These are phyloP conservation scores for Nephrocerus scutellatus DNA, from an alignment of 2,888 invertebrate genomes.

Conservation along the genomic window DNA sequence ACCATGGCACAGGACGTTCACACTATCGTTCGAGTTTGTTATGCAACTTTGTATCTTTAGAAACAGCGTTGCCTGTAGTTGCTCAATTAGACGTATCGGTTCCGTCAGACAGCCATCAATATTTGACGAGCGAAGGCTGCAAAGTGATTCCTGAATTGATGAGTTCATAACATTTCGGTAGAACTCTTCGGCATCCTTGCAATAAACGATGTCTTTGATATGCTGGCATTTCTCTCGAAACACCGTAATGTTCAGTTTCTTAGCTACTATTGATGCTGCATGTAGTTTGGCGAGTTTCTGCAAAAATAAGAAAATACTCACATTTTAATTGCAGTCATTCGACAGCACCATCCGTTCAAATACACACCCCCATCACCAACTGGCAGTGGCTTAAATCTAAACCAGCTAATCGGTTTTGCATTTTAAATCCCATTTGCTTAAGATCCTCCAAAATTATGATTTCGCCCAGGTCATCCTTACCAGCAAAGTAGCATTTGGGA, in stretches of 20 bases:
- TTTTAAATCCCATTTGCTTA: slow-evolving; percentile 32
- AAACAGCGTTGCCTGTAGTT: slow-evolving; percentile 33
- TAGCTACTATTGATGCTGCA: slow-evolving; percentile 41
- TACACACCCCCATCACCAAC: slow-evolving; percentile 44
- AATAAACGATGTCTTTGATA: slow-evolving; percentile 41
- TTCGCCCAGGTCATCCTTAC: slow-evolving; percentile 32
- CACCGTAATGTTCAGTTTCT: slow-evolving; percentile 27
- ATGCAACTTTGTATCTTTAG: slow-evolving; percentile 31
- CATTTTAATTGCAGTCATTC: not conserved
- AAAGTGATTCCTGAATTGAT: slow-evolving; percentile 38
- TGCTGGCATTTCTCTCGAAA: slow-evolving; percentile 29
- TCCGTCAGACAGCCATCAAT: slow-evolving; percentile 34
- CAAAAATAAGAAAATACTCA: slow-evolving; percentile 7
- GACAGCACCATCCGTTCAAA: slow-evolving; percentile 1
- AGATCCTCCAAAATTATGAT: slow-evolving; percentile 42
- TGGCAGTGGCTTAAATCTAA: slow-evolving; percentile 38
- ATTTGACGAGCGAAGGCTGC: slow-evolving; percentile 36
- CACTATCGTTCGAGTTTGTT: slow-evolving; percentile 24
- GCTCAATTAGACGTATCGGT: slow-evolving; percentile 35
- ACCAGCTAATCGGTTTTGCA: slow-evolving; percentile 37
- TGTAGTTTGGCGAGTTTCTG: slow-evolving; percentile 43
- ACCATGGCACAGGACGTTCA: slow-evolving; percentile 43
- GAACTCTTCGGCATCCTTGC: slow-evolving; percentile 36
- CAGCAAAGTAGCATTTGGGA: slow-evolving; percentile 39
- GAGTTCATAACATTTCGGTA: slow-evolving; percentile 36